Conservation (phyloP, 2,888 invertebrate genomes). For the Heliconius erato region DNA sequence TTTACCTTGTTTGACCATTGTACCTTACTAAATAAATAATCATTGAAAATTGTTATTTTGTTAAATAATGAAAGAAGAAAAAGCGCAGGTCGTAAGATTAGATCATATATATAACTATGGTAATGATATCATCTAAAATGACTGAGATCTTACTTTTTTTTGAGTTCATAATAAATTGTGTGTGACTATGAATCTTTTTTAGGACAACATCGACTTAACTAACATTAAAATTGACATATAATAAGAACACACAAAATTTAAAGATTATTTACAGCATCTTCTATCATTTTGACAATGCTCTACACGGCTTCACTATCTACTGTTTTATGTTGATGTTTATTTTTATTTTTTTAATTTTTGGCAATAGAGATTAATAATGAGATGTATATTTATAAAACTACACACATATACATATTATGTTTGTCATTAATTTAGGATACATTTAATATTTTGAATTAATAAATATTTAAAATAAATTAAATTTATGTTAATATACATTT, state of each 20-base stretch:
- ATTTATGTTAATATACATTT: not conserved
- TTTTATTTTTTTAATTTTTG: not conserved
- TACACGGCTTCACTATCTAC: not conserved
- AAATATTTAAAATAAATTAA: not conserved
- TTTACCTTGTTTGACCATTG: not conserved
- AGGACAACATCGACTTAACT: constrained; percentile 19
- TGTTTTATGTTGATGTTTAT: not conserved
- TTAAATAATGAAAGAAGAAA: not conserved
- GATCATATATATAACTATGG: not conserved
- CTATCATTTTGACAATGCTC: not conserved
- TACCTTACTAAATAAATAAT: not conserved
- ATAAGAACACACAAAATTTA: not conserved
- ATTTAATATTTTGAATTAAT: not conserved
- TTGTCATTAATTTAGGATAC: no score
- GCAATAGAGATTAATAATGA: constrained; percentile 15
- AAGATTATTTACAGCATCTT: not conserved
- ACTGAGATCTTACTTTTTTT: not conserved
- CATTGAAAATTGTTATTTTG: not conserved
- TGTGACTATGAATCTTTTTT: not conserved
- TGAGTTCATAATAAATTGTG: not conserved
- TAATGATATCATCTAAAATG: not conserved
- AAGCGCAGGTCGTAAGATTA: not conserved
- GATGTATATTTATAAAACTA: not conserved
- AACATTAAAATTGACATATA: constrained; percentile 6
- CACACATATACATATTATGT: not conserved